Conservation (phyloP, 2,113 vertebrate genomes). For the Neomonachus schauinslandi region DNA sequence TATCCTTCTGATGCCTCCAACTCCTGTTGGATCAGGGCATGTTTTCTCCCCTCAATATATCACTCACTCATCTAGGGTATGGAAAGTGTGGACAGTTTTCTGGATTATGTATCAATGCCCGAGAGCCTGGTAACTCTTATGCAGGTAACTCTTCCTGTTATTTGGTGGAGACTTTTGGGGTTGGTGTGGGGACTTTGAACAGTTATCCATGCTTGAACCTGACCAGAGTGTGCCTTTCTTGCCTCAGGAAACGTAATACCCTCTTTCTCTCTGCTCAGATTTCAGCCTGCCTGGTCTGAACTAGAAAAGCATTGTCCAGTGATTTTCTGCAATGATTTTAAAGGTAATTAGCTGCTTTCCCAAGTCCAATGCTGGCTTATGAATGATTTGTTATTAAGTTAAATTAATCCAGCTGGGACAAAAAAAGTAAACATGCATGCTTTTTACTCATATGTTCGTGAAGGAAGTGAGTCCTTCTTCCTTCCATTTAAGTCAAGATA, state of each 20-base stretch:
- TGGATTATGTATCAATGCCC: accelerated
- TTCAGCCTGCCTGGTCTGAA: background rate
- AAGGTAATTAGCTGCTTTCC: background rate
- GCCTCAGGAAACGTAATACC: background rate
- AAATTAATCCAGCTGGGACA: background rate
- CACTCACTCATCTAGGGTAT: background rate
- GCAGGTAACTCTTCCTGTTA: too few relatives aligned
- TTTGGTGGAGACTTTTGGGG: background rate
- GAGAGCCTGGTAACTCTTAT: background rate
- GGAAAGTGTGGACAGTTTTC: background rate
- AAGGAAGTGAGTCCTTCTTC: background rate
- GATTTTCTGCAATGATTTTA: background rate
- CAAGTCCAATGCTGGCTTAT: background rate
- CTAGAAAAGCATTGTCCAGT: background rate
- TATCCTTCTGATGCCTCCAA: too few relatives aligned
- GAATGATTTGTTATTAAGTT: background rate
- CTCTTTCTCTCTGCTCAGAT: background rate
- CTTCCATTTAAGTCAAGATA: conserved; percentile 73
- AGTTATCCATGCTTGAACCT: background rate
- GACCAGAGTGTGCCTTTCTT: background rate
- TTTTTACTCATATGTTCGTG: accelerated
- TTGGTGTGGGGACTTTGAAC: background rate
- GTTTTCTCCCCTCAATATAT: background rate
- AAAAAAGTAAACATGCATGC: background rate
- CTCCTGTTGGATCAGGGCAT: background rate